phyloP scores from a whole-genome alignment of 2,888 invertebrate genomes.

The Imbricaverruca yamaguchii region DNA sequence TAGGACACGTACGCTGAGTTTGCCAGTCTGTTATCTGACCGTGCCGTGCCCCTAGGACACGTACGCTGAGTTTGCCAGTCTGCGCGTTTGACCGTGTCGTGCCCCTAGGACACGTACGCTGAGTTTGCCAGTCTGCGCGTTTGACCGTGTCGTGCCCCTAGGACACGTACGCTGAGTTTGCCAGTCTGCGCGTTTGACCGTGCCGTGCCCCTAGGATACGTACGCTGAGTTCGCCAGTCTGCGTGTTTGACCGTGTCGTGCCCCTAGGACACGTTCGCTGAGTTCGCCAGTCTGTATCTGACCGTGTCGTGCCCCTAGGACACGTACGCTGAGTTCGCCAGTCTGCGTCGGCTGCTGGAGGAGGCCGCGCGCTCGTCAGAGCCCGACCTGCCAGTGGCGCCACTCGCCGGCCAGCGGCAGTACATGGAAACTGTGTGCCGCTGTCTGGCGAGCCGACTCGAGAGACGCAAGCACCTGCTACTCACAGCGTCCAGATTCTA shows the following conservation, averaged over 20 bases:
- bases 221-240: background rate
- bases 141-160: too few species aligned
- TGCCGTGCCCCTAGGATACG: background rate
- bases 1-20: too few species aligned
- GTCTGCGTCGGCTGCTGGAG: background rate
- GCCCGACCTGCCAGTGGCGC: background rate
- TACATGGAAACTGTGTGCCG: conserved; percentile 48
- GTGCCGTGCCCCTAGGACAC: too few species aligned
- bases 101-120: too few species aligned
- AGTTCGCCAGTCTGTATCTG: too few species aligned
- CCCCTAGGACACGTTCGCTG: too few species aligned
- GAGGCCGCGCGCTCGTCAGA: background rate
- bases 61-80: too few species aligned
- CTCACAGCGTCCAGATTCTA: conserved; percentile 68
- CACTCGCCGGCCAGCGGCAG: background rate
- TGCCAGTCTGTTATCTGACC: too few species aligned
- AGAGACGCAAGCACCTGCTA: conserved; percentile 62
- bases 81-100: too few species aligned
- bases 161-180: too few species aligned
- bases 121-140: too few species aligned
- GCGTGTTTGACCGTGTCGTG: background rate
- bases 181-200: too few species aligned
- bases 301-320: background rate
- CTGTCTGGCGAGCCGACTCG: conserved; percentile 64
- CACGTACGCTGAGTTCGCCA: background rate